Evolutionary conservation across 2,113 vertebrate genomes (phyloP).

Genomic region (Ochotona princeps): DNA sequence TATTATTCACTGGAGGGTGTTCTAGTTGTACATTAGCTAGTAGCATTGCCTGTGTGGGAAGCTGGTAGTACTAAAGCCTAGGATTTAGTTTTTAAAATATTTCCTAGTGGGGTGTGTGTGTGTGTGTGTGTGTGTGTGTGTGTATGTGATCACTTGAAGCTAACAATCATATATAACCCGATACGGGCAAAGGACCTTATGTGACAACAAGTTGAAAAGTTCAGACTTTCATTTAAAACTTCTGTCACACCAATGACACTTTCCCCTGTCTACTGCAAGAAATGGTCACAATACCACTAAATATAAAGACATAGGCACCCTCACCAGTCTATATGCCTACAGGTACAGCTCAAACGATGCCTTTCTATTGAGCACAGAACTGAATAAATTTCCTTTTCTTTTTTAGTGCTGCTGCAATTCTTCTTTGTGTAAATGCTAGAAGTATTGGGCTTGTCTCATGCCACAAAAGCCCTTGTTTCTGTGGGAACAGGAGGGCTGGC

Average conservation of each 20-base stretch:
- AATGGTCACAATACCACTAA: constrained; percentile 51
- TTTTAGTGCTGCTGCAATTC: constrained; percentile 21
- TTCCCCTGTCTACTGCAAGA: constrained; percentile 23
- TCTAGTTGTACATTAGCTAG: constrained; percentile 43
- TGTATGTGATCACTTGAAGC: neutral
- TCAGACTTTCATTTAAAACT: constrained; percentile 9
- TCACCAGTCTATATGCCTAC: neutral
- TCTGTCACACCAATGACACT: constrained; percentile 39
- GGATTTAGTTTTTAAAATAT: constrained; percentile 71
- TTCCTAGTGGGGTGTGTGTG: neutral
- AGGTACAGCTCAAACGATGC: constrained; percentile 3
- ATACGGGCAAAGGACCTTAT: constrained; percentile 38
- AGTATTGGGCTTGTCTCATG: neutral
- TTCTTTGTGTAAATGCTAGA: neutral
- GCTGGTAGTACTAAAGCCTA: neutral
- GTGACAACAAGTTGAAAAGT: constrained; percentile 48
- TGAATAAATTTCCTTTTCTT: neutral
- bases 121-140: neutral
- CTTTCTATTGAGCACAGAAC: neutral
- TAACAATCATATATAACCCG: neutral
- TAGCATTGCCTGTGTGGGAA: constrained; percentile 69
- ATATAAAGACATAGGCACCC: neutral
- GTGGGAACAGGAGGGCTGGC: neutral
- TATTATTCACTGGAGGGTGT: neutral
- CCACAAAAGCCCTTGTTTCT: constrained; percentile 18